Evolutionary conservation across 2,888 invertebrate species (phyloP).

Genomic region (Piscicola geometra): DNA sequence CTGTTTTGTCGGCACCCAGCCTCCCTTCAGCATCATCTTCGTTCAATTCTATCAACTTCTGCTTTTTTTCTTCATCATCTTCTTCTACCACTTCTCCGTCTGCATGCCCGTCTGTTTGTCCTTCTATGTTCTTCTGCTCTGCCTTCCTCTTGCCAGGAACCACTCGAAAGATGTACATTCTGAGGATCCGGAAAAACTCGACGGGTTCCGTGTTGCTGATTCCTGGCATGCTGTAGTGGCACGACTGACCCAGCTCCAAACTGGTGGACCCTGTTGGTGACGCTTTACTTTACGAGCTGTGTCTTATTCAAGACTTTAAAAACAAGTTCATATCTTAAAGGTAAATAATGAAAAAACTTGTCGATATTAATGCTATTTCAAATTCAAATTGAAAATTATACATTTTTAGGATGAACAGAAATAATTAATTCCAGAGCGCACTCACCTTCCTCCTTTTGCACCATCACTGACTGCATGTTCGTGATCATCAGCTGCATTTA

Average conservation of each 20-base stretch:
- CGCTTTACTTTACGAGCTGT: no score
- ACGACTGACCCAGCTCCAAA: slow-evolving; percentile 40
- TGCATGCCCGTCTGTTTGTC: background rate
- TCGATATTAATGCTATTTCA: no score
- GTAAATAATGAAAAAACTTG: no score
- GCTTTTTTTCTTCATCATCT: slow-evolving; percentile 8
- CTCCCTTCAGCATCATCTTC: slow-evolving; percentile 17
- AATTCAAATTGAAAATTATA: no score
- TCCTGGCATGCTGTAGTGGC: slow-evolving; percentile 41
- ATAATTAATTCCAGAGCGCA: background rate
- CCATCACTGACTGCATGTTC: slow-evolving; percentile 42
- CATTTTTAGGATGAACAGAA: no score
- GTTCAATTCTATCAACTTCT: background rate
- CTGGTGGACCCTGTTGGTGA: background rate
- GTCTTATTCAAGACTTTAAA: no score
- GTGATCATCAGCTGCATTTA: slow-evolving; percentile 34
- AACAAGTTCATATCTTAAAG: no score
- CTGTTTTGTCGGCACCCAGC: background rate
- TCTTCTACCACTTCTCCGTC: slow-evolving; percentile 6
- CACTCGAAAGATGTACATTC: slow-evolving; percentile 37
- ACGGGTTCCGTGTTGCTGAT: slow-evolving; percentile 37
- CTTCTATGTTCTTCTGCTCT: background rate
- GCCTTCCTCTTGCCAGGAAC: background rate
- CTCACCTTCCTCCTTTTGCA: slow-evolving; percentile 40
- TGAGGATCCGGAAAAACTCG: slow-evolving; percentile 43